Evolutionary conservation across 2,797 vertebrate species (phyloP).

Genomic region (Anguilla anguilla): DNA sequence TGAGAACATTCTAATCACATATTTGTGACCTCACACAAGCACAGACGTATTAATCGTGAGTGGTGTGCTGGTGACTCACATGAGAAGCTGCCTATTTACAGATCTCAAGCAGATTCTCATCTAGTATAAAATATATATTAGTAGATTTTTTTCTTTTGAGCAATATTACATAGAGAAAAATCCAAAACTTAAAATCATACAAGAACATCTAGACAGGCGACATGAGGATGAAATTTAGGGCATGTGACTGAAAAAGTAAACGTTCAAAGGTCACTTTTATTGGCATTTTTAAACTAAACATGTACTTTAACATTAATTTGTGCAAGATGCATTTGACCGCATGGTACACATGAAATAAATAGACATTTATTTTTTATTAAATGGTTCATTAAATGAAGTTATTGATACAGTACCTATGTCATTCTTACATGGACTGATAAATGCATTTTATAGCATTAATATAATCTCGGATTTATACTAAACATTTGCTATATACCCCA

Average conservation of each 20-base stretch:
- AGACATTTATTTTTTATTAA: background rate
- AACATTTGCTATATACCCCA: background rate
- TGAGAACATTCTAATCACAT: no score
- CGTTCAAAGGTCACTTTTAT: background rate
- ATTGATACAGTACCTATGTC: background rate
- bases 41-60: no score
- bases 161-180: background rate
- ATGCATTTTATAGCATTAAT: background rate
- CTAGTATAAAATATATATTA: background rate
- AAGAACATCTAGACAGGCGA: background rate
- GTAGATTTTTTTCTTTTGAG: background rate
- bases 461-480: background rate
- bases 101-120: background rate
- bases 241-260: background rate
- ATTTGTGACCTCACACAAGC: no score
- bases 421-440: background rate
- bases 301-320: background rate
- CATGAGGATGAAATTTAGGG: background rate
- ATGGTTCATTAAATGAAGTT: no score
- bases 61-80: background rate
- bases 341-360: background rate
- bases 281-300: background rate
- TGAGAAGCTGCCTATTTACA: background rate
- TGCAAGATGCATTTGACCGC: background rate
- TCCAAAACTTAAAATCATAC: background rate